These are phyloP conservation scores for Telmatochromis bifrenatus DNA, from an alignment of 2,113 vertebrate species.

Conservation along the genomic window DNA sequence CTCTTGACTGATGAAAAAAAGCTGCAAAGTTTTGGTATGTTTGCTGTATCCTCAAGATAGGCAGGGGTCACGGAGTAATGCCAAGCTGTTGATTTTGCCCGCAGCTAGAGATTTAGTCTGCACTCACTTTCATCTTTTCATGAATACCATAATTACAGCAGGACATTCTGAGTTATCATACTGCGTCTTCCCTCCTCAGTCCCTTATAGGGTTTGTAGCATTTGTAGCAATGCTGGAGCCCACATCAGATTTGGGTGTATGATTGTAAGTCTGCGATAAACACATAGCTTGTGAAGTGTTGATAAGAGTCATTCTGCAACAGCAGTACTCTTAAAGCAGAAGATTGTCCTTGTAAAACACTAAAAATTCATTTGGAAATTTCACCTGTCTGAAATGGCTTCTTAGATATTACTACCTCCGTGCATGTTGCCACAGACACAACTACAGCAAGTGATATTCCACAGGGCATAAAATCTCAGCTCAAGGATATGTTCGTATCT, in stretches of 20 bases:
- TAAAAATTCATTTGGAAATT: conserved; percentile 27
- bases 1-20: conserved; percentile 69
- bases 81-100: conserved; percentile 75
- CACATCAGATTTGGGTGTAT: conserved; percentile 1
- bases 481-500: conserved; percentile 2
- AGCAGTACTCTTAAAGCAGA: conserved; percentile 9
- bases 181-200: conserved; percentile 17
- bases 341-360: conserved; percentile 32
- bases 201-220: conserved; percentile 24
- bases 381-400: conserved; percentile 15
- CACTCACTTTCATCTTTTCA: conserved; percentile 68
- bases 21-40: conserved; percentile 77
- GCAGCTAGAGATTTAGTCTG: conserved; percentile 70
- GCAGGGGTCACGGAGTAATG: conserved; percentile 81
- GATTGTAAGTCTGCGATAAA: conserved; percentile 37
- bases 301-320: conserved; percentile 10
- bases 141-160: conserved; percentile 71
- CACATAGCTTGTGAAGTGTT: conserved; percentile 3
- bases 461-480: not conserved
- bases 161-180: conserved; percentile 57
- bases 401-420: not conserved
- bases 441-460: not conserved
- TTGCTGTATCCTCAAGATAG: conserved; percentile 68
- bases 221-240: conserved; percentile 8
- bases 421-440: conserved; percentile 2